Conservation (phyloP, 1,140 invertebrate genomes). For the Nylanderia fulva region DNA sequence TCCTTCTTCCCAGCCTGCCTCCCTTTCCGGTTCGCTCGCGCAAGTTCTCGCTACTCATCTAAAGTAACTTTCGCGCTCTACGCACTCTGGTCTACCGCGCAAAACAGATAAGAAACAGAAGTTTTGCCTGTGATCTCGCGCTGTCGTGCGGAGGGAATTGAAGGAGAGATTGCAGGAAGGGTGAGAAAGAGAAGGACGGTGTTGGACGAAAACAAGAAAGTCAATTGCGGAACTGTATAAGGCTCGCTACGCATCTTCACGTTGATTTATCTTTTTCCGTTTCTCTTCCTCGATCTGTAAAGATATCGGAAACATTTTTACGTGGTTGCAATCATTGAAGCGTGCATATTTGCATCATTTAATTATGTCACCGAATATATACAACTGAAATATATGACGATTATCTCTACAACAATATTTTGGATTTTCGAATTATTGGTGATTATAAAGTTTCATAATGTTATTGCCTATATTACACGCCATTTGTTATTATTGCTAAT, state of each 20-base stretch:
- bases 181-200: background rate
- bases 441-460: background rate
- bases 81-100: slow-evolving; percentile 43
- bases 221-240: slow-evolving; percentile 42
- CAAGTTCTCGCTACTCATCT: slow-evolving; percentile 65
- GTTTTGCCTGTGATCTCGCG: slow-evolving; percentile 61
- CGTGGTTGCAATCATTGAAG: slow-evolving; percentile 23
- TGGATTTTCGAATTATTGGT: background rate
- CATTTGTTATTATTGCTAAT: background rate
- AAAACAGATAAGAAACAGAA: slow-evolving; percentile 69
- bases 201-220: slow-evolving; percentile 26
- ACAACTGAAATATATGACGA: slow-evolving; percentile 1
- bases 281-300: slow-evolving; percentile 55
- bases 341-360: slow-evolving; percentile 1
- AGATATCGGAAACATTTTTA: slow-evolving; percentile 73
- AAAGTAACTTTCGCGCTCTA: slow-evolving; percentile 52
- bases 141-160: slow-evolving; percentile 35
- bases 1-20: background rate
- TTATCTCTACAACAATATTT: slow-evolving; percentile 3
- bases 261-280: slow-evolving; percentile 56
- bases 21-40: background rate
- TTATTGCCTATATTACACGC: background rate
- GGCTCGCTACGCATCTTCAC: background rate
- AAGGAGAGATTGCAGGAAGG: background rate
- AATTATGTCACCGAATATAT: slow-evolving; percentile 10